phyloP scores from a whole-genome alignment of 1,140 invertebrate species.

The Drosophila varians region DNA sequence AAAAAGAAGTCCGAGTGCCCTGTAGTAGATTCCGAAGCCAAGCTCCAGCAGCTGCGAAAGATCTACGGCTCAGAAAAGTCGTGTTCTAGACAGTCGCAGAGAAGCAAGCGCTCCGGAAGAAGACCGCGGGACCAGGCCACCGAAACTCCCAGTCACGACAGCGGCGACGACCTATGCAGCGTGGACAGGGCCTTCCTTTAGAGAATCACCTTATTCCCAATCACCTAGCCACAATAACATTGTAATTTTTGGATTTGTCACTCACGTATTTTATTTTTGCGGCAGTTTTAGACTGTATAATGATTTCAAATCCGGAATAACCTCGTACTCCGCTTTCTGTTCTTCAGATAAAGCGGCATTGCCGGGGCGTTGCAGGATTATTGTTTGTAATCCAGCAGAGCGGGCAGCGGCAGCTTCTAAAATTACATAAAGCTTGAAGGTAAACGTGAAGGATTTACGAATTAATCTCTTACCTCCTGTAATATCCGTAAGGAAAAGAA shows the following conservation, averaged over 20 bases:
- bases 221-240: conserved; percentile 34
- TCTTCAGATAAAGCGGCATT: conserved; percentile 85
- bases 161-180: conserved; percentile 78
- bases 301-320: conserved; percentile 30
- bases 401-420: conserved; percentile 92
- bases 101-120: conserved; percentile 39
- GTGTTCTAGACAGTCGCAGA: conserved; percentile 63
- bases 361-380: conserved; percentile 90
- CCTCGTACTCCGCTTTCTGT: conserved; percentile 29
- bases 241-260: neutral
- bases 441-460: neutral
- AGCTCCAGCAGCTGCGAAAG: conserved; percentile 67
- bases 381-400: conserved; percentile 88
- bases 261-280: neutral
- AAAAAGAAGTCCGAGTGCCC: conserved; percentile 55
- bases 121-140: conserved; percentile 18
- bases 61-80: conserved; percentile 69
- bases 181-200: conserved; percentile 78
- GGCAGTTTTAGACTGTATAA: conserved; percentile 9
- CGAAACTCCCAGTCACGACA: conserved; percentile 61
- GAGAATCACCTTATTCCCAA: conserved; percentile 14
- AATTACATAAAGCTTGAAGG: conserved; percentile 11
- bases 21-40: conserved; percentile 44
- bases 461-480: conserved; percentile 87
- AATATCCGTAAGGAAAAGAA: conserved; percentile 94